Evolutionary conservation across 2,888 invertebrate genomes (phyloP), one percentile per base, ranked within the genome.

Genomic region (Lymantria dispar): DNA sequence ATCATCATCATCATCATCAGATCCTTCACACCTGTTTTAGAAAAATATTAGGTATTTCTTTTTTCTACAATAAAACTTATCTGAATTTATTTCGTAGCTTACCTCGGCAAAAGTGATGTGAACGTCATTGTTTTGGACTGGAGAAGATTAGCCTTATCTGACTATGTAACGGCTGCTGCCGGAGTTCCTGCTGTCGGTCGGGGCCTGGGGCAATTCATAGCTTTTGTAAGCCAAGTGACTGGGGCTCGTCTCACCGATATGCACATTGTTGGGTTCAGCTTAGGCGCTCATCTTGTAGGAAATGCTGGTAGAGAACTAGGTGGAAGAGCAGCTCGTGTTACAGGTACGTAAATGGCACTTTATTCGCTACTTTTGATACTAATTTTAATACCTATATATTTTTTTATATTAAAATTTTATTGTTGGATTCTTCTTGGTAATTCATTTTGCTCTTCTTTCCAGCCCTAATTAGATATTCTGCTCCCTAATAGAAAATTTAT

Each of bases 261-360:
- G 57, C 89, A 89, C 52, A 48, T 90, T 5, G 65, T 87, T 1
- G 90, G 90, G 5, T 84, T 86, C 67, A 87, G 87, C 58, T 72
- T 90, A 43, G 90, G 91, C 0, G 78, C 83, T 31, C 90, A 91
- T 46, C 51, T 87, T 0, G 87, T 76, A 2, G 85, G 84, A 8
- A 80, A 76, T n/a, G 81, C 83, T 56, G 85, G 83, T 1, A 68
- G 78, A 38, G 62, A 67, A 43, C 54, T 80, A 5, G 56, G 71
- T 2, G 81, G 85, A 36, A 64, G 65, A 59, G 75, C 64, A 8
- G 75, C 73, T 11, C 76, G 83, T 45, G 64, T 86, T 0, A 80
- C 85, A 56, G 83, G 85, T 85, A 53, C n/a, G 37, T 37, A 22
- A 22, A 22, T 5, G 5, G 2, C 5, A 22, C 22, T 22, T 22